These are phyloP conservation scores for Gymnobelideus leadbeateri DNA, from an alignment of 2,113 vertebrate genomes.

Conservation along the genomic window DNA sequence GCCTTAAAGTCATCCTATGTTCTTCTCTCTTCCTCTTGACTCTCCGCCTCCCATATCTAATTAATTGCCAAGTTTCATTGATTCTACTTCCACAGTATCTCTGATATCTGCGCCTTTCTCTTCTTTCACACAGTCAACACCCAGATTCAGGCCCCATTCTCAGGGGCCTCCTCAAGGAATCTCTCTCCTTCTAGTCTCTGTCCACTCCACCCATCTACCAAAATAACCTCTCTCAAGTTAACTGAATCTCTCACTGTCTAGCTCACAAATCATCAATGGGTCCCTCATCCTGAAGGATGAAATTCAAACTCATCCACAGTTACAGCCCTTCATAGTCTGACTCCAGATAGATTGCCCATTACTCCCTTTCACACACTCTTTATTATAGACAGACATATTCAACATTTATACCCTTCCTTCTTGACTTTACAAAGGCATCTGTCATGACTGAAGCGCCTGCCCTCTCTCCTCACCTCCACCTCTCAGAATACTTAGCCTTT, in stretches of 20 bases:
- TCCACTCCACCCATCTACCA: background rate
- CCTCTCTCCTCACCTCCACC: background rate
- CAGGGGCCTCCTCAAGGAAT: background rate
- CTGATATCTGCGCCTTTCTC: too few relatives aligned
- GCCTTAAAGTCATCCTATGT: background rate
- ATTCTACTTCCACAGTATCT: background rate
- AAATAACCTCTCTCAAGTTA: background rate
- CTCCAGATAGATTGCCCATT: background rate
- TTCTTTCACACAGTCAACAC: background rate
- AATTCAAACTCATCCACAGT: background rate
- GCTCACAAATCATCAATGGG: background rate
- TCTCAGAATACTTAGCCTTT: background rate
- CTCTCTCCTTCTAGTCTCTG: background rate
- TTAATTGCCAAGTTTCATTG: background rate
- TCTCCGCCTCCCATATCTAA: background rate
- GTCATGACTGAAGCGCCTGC: background rate
- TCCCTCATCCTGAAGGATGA: background rate
- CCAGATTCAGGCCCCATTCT: background rate
- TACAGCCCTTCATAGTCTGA: background rate
- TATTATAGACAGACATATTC: background rate
- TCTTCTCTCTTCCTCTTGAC: background rate
- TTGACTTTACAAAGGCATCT: background rate
- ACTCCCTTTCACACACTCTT: background rate
- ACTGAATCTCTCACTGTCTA: background rate
- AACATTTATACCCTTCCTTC: background rate